These are phyloP conservation scores for Schlechtendalia chinensis DNA, from an alignment of 1,140 invertebrate genomes.

Conservation along the genomic window DNA sequence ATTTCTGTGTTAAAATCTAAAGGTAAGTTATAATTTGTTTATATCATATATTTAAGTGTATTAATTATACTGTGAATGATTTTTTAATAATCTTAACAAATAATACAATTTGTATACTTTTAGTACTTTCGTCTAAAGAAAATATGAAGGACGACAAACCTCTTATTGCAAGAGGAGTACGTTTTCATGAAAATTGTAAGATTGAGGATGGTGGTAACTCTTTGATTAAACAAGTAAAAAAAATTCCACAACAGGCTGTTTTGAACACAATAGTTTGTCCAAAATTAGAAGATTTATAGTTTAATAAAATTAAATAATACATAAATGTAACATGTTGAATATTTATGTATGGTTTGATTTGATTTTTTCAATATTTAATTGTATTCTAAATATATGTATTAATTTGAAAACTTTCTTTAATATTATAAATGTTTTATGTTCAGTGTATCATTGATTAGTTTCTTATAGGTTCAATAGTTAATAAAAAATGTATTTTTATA, in stretches of 20 bases:
- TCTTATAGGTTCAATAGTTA: no score
- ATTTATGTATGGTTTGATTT: neutral
- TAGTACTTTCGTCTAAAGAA: slow-evolving; percentile 14
- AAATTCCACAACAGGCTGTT: slow-evolving; percentile 15
- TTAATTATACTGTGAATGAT: neutral
- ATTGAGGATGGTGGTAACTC: slow-evolving; percentile 8
- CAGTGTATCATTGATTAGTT: no score
- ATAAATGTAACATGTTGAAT: neutral
- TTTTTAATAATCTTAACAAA: neutral
- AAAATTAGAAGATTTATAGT: slow-evolving; percentile 33
- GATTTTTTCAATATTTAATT: neutral
- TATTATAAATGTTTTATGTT: no score
- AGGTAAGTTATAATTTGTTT: no score
- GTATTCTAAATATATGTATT: no score
- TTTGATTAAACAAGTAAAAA: slow-evolving; percentile 13
- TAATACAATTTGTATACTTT: neutral
- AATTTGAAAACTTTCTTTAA: neutral
- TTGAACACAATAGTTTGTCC: slow-evolving; percentile 35
- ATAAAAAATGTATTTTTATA: no score
- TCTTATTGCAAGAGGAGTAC: neutral
- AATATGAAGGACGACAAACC: slow-evolving; percentile 5
- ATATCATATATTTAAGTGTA: neutral
- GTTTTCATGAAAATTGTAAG: slow-evolving; percentile 25
- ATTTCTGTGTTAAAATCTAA: slow-evolving; percentile 27
- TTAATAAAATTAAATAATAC: no score